Percentiles rank a stretch among this genome's conserved stretches.
Conservation (phyloP, 2,888 invertebrate genomes). For the Lordiphosa andalusiaca region DNA sequence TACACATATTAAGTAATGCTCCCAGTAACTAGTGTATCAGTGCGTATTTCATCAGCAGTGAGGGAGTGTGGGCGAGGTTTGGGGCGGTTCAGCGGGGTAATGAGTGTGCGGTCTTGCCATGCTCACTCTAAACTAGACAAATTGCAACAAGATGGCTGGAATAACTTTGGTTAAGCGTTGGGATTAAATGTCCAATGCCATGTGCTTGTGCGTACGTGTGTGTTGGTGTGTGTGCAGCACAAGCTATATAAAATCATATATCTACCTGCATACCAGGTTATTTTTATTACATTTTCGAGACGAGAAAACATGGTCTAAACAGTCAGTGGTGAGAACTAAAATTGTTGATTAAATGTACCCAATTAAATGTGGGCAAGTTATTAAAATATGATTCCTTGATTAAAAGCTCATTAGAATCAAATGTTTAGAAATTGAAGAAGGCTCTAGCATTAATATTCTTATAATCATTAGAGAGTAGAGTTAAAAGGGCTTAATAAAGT, state of each 20-base stretch:
- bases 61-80: background rate
- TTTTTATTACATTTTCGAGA: too few species aligned
- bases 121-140: conserved; percentile 52
- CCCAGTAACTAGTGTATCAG: conserved; percentile 56
- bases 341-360: background rate
- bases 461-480: too few species aligned
- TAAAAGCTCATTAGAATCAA: too few species aligned
- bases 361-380: too few species aligned
- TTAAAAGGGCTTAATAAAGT: too few species aligned
- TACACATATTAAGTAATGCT: conserved; percentile 74
- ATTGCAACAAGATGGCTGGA: conserved; percentile 55
- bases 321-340: background rate
- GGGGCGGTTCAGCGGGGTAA: too few species aligned
- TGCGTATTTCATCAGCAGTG: conserved; percentile 23
- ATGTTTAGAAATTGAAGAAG: too few species aligned
- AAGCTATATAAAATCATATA: too few species aligned
- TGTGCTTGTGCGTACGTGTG: background rate
- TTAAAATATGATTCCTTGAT: too few species aligned
- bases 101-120: conserved; percentile 41
- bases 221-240: background rate
- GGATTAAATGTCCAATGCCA: conserved; percentile 26
- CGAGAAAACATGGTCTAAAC: too few species aligned
- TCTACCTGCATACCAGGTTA: too few species aligned
- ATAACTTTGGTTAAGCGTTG: conserved; percentile 36
- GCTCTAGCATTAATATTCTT: too few species aligned